These are phyloP conservation scores for Leptopilina boulardi DNA, from an alignment of 1,140 invertebrate genomes.

Conservation along the genomic window DNA sequence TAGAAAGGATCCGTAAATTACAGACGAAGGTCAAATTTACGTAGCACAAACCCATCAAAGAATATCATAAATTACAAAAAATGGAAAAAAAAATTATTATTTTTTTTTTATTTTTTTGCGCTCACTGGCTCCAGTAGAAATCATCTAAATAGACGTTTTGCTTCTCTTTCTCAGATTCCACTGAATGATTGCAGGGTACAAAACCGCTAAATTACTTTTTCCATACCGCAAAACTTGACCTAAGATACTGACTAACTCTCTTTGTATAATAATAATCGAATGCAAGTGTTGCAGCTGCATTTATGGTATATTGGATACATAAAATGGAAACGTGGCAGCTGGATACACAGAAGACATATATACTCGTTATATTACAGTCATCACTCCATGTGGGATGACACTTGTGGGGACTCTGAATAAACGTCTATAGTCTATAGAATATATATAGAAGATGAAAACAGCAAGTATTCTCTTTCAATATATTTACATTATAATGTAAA, in stretches of 20 bases:
- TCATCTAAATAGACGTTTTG: slow-evolving; percentile 9
- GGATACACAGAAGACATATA: background rate
- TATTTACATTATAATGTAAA: background rate
- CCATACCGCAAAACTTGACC: slow-evolving; percentile 21
- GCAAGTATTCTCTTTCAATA: background rate
- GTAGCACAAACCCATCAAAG: slow-evolving; percentile 26
- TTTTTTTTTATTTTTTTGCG: no score
- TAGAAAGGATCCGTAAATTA: slow-evolving; percentile 30
- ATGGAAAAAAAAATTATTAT: background rate
- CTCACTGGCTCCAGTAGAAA: slow-evolving; percentile 14
- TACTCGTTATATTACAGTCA: slow-evolving; percentile 6
- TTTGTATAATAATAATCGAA: slow-evolving; percentile 14
- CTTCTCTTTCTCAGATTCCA: background rate
- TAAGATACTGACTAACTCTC: background rate
- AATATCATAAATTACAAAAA: slow-evolving; percentile 24
- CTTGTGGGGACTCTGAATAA: slow-evolving; percentile 18
- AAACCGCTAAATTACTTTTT: slow-evolving; percentile 22
- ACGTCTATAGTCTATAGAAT: background rate
- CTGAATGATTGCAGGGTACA: background rate
- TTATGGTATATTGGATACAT: background rate
- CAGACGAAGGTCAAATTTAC: slow-evolving; percentile 25
- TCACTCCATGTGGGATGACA: slow-evolving; percentile 3
- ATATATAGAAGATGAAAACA: no score
- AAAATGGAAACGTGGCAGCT: slow-evolving; percentile 7
- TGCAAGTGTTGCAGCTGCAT: slow-evolving; percentile 17